phyloP scores from a whole-genome alignment of 2,113 vertebrate genomes.

The Casuarius casuarius region DNA sequence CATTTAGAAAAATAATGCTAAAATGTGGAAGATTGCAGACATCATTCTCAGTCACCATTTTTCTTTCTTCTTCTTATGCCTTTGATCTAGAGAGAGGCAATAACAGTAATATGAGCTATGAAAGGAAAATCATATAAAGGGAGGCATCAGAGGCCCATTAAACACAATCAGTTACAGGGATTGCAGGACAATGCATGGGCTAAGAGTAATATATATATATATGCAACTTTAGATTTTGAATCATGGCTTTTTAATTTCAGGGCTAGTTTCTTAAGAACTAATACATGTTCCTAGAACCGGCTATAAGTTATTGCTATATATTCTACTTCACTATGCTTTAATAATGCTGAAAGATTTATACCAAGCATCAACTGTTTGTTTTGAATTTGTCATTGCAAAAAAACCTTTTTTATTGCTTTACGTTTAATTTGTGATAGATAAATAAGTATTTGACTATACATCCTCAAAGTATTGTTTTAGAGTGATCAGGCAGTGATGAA shows the following conservation, averaged over 20 bases:
- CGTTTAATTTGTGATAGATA: background rate
- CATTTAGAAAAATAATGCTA: conserved; percentile 22
- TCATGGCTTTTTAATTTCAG: background rate
- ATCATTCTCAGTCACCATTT: background rate
- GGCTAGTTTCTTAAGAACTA: background rate
- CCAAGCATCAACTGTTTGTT: background rate
- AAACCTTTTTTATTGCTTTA: background rate
- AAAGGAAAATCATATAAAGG: conserved; percentile 23
- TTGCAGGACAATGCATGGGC: background rate
- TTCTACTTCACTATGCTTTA: background rate
- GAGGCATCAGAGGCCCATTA: background rate
- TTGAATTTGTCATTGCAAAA: background rate
- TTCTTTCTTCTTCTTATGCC: background rate
- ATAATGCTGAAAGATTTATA: background rate
- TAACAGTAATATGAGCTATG: conserved; percentile 18
- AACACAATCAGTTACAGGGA: conserved; percentile 1
- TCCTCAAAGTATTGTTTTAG: background rate
- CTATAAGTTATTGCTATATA: background rate
- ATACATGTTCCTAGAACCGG: background rate
- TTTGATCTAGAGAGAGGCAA: conserved; percentile 32
- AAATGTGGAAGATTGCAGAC: conserved; percentile 15
- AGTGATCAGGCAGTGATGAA: background rate
- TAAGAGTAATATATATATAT: background rate
- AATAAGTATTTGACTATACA: background rate
- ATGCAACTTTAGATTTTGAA: background rate